A percentile compares a stretch with the other conserved stretches of the same genome.
Conservation (phyloP, 1,140 invertebrate genomes). For the Dendrolimus kikuchii region DNA sequence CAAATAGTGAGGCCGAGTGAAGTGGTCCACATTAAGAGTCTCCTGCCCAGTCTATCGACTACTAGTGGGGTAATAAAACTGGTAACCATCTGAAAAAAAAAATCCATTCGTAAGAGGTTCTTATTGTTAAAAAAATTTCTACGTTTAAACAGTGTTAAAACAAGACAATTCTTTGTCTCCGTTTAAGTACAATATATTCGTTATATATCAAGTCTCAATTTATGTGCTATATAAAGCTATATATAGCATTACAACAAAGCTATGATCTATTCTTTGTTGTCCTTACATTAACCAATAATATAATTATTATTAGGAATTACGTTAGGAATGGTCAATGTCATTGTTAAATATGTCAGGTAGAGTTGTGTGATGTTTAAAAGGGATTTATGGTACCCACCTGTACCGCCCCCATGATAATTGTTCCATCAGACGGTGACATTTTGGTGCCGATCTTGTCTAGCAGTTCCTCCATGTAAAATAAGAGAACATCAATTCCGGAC, state of each 20-base stretch:
- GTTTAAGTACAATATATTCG: no score
- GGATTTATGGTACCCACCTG: slow-evolving; percentile 49
- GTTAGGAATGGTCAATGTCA: no score
- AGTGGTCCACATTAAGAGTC: slow-evolving; percentile 81
- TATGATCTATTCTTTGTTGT: no score
- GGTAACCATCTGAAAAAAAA: slow-evolving; percentile 70
- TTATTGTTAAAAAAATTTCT: not conserved
- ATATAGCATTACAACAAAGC: no score
- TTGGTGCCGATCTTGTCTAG: slow-evolving; percentile 74
- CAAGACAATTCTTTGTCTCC: no score
- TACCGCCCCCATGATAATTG: slow-evolving; percentile 86
- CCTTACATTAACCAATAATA: no score
- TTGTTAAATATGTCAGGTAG: no score
- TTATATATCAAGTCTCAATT: no score
- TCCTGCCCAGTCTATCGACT: slow-evolving; percentile 83
- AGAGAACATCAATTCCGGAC: slow-evolving; percentile 87
- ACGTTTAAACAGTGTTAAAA: no score
- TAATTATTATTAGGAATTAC: no score
- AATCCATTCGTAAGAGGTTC: not conserved
- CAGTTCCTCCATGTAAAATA: slow-evolving; percentile 85
- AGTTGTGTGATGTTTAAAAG: no score
- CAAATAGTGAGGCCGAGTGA: slow-evolving; percentile 76
- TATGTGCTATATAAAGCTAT: no score
- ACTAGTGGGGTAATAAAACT: slow-evolving; percentile 81
- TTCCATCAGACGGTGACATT: slow-evolving; percentile 75